Evolutionary conservation across 2,113 vertebrate genomes (phyloP), one percentile per base, ranked within the genome.

Genomic region (Carassius gibelio): DNA sequence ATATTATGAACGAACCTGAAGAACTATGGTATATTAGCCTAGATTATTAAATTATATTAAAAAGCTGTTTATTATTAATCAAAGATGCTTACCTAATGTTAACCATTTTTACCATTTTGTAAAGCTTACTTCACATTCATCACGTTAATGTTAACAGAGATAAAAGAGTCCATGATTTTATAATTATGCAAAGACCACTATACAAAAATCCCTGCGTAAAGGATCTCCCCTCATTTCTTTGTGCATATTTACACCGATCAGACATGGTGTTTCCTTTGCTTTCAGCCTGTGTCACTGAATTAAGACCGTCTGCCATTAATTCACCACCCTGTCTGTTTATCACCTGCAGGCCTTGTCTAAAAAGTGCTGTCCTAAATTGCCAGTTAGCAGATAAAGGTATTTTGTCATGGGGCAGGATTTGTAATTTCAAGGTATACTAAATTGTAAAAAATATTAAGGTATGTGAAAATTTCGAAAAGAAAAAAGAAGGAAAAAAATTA

Each of bases 401-500:
- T 87, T 88, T 85, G 82, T 87, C 82, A 88, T 55, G 50, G 82
- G 71, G 64, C 55, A 84, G 64, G 78, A 87, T 84, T 84, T 87
- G 62, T 87, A 79, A 87, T 88, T 87, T 88, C 78, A 87, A 84
- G 85, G 78, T 84, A 84, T 82, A 48, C 50, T 64, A 82, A 82
- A 71, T 86, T 84, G 45, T 50, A 21, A 81, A 88, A 88, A 30
- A 50, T 36, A 81, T 82, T 76, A 77, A 77, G 36, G 45, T 68
- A 82, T 61, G 36, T 34, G 48, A 82, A 82, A 78, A 59, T 36
- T 59, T 45, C 11, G 8, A 74, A 72, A 57, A 75, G 3, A 8
- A 59, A 38, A 30, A 30, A 30, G 59, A 38, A 36, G 14, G 71
- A 23, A 75, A 15, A 82, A 23, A 75, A 59, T 52, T 17, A 10